Evolutionary conservation across 2,888 invertebrate genomes (phyloP), one percentile per base, ranked within the genome.

Genomic region (Maniola hyperantus): DNA sequence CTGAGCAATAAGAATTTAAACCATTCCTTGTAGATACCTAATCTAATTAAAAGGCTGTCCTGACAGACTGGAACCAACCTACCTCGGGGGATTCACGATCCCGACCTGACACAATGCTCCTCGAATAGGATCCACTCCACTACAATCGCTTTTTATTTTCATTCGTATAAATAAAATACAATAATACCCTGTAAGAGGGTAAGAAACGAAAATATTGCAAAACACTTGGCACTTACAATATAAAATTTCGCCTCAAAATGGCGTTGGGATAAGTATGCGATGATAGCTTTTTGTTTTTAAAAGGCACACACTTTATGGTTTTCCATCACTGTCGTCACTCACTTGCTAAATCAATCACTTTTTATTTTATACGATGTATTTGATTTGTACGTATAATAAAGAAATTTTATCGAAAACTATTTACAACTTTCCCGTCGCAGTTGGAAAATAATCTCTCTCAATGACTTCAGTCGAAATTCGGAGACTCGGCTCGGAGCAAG

Each of bases 161-260:
- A 81, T 79, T 79, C 75, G 76, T 79, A 77, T 71, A 73, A 74
- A 77, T 77, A 79, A 79, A 77, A 77, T 77, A 72, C 74, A 76
- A 74, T 77, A 75, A 76, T 76, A 84, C 77, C 78, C 81, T 77
- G 74, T 77, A 68, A 69, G 72, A 81, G 80, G 81, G 77, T 77
- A 78, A 78, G 74, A 84, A 83, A 81, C 73, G 80, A 86, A 88
- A 88, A 87, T 91, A 92, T 91, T 88, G 89, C 90, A 84, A 92
- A 92, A 89, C 91, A 91, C 91, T 91, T 92, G 91, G 90, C 92
- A 93, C 93, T 93, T 92, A 93, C 93, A 91, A 77, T 89, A 91
- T 88, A 91, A 92, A 91, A 90, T 91, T 93, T 93, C 91, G 92
- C 92, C 91, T 93, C 93, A 93, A 93, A 93, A 93, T 93, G 93